A percentile compares a stretch with the other conserved stretches of the same genome.
Conservation (phyloP, 1,140 invertebrate species). For the Hyposmocoma kahamanoa region DNA sequence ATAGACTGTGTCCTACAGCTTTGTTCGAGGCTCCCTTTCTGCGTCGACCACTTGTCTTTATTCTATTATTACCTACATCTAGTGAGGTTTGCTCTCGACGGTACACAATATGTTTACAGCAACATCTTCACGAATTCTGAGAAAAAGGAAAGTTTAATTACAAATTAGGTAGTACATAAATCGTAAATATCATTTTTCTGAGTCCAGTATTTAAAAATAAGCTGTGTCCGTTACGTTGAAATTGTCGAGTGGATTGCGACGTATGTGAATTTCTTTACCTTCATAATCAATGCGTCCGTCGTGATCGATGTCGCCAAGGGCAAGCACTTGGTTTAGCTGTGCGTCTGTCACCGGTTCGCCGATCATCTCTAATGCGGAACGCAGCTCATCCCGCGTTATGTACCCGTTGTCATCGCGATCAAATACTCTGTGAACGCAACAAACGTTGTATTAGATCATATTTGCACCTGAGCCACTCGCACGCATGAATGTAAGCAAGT, state of each 20-base stretch:
- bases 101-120: conserved; percentile 68
- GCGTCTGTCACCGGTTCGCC: conserved; percentile 82
- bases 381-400: conserved; percentile 84
- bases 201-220: too few relatives aligned
- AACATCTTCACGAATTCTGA: conserved; percentile 79
- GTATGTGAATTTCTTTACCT: conserved; percentile 76
- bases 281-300: conserved; percentile 86
- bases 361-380: conserved; percentile 84
- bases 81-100: conserved; percentile 40
- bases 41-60: conserved; percentile 24
- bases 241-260: too few relatives aligned
- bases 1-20: neutral
- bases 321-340: conserved; percentile 81
- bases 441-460: too few relatives aligned
- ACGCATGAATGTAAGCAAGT: too few relatives aligned
- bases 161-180: too few relatives aligned
- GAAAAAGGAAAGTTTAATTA: conserved; percentile 40
- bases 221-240: too few relatives aligned
- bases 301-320: conserved; percentile 82
- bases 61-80: conserved; percentile 40
- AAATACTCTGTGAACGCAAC: conserved; percentile 76
- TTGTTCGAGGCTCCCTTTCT: neutral
- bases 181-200: too few relatives aligned
- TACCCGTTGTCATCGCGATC: conserved; percentile 85
- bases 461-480: too few relatives aligned